These are phyloP conservation scores for Ochlodes sylvanus DNA, from an alignment of 2,888 invertebrate genomes.

Conservation along the genomic window DNA sequence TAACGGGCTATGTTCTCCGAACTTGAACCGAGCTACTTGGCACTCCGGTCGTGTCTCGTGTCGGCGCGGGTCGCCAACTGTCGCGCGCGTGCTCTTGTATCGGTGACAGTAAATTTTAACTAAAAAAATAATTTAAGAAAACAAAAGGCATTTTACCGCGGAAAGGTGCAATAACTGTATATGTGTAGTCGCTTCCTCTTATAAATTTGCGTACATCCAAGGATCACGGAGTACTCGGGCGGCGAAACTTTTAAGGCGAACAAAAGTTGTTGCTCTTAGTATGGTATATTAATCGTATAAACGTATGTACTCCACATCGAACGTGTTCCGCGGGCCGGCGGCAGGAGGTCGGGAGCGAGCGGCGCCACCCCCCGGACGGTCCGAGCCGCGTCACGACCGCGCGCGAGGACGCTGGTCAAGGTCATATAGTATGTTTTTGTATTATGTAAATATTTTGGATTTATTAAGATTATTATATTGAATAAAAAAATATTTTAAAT, in stretches of 20 bases:
- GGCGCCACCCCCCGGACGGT: constrained; percentile 34
- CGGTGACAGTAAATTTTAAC: neutral
- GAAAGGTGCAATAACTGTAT: constrained; percentile 31
- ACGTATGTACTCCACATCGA: too few relatives aligned
- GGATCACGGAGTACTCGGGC: too few relatives aligned
- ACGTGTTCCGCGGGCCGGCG: too few relatives aligned
- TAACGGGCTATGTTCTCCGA: too few relatives aligned
- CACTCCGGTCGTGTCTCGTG: constrained; percentile 20
- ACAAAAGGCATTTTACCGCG: constrained; percentile 22
- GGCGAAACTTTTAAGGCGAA: too few relatives aligned
- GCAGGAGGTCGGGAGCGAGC: constrained; percentile 41
- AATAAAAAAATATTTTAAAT: constrained; percentile 85
- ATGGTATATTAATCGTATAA: too few relatives aligned
- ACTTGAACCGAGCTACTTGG: neutral
- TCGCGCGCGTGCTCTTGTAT: too few relatives aligned
- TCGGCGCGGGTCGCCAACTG: too few relatives aligned
- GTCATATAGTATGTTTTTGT: constrained; percentile 83
- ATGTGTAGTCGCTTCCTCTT: constrained; percentile 30
- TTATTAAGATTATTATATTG: constrained; percentile 86
- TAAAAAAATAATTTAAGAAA: constrained; percentile 2
- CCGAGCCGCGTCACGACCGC: constrained; percentile 42
- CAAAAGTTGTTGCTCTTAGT: too few relatives aligned
- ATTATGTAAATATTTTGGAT: constrained; percentile 86
- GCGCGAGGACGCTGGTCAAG: constrained; percentile 71
- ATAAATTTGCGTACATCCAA: neutral